Evolutionary conservation across 2,888 invertebrate species (phyloP).

Genomic region (Barypeithes pellucidus): DNA sequence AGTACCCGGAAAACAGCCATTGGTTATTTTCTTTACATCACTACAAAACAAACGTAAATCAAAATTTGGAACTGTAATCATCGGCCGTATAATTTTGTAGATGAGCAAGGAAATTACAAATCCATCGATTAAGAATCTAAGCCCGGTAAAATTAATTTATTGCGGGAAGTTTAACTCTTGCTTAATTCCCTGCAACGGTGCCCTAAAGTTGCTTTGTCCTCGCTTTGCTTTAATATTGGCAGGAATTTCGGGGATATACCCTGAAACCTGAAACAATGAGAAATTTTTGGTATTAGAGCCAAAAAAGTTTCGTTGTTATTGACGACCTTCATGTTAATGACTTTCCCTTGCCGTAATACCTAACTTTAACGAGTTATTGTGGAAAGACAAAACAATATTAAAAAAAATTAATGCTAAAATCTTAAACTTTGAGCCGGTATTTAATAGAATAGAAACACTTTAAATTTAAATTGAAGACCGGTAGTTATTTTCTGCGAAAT

Average conservation of each 20-base stretch:
- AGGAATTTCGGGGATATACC: conserved; percentile 34
- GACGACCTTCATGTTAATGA: conserved; percentile 3
- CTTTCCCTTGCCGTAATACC: neutral
- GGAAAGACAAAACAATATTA: neutral
- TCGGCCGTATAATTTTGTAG: conserved; percentile 51
- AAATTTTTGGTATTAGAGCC: conserved; percentile 40
- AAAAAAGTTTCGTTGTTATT: conserved; percentile 17
- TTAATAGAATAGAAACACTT: neutral
- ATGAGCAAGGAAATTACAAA: conserved; percentile 51
- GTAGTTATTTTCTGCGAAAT: no score
- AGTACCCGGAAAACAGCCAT: neutral
- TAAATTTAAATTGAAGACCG: neutral
- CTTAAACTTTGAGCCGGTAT: neutral
- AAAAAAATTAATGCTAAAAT: no score
- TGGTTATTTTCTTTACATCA: neutral
- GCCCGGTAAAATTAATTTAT: conserved; percentile 54
- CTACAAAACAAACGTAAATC: conserved; percentile 41
- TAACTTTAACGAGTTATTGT: neutral
- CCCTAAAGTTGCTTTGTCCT: conserved; percentile 48
- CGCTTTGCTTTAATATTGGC: conserved; percentile 46
- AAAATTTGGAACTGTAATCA: conserved; percentile 51
- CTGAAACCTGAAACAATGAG: conserved; percentile 37
- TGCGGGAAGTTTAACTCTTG: conserved; percentile 50
- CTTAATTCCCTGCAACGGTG: conserved; percentile 48
- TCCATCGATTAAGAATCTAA: conserved; percentile 54